phyloP scores from a whole-genome alignment of 2,888 invertebrate genomes.

The Aphidoletes aphidimyza region DNA sequence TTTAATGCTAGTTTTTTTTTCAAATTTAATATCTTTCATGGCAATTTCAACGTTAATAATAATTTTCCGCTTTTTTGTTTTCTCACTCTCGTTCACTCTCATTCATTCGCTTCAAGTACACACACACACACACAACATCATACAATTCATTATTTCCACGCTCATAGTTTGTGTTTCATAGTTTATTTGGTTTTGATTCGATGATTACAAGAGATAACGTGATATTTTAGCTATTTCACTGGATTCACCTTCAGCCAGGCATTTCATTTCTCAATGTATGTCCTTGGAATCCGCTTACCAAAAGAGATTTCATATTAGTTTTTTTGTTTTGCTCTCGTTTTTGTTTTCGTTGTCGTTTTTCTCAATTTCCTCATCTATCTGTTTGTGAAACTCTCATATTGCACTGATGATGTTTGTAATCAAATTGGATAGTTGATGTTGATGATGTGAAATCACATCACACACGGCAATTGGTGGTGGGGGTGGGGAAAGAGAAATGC shows the following conservation, averaged over 20 bases:
- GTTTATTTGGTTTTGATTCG: background rate
- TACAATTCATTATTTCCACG: background rate
- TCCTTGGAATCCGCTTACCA: background rate
- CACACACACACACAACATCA: too few species aligned
- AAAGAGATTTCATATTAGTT: background rate
- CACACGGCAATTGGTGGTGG: background rate
- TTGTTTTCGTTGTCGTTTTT: too few species aligned
- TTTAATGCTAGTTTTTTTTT: constrained; percentile 14
- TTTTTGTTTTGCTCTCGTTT: background rate
- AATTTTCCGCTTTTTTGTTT: background rate
- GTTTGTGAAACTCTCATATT: background rate
- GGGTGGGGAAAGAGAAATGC: background rate
- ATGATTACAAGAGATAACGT: background rate
- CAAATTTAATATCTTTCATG: background rate
- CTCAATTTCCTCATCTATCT: background rate
- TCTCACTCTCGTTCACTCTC: background rate
- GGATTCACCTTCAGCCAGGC: too few species aligned
- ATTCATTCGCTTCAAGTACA: background rate
- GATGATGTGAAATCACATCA: background rate
- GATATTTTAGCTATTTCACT: too few species aligned
- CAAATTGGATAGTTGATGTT: background rate
- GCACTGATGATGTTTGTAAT: background rate
- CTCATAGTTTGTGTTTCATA: background rate
- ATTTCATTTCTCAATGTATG: too few species aligned
- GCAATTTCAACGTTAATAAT: background rate